Base-by-base conservation (phyloP, 2,113 vertebrate genomes). In the Riparia riparia region DNA sequence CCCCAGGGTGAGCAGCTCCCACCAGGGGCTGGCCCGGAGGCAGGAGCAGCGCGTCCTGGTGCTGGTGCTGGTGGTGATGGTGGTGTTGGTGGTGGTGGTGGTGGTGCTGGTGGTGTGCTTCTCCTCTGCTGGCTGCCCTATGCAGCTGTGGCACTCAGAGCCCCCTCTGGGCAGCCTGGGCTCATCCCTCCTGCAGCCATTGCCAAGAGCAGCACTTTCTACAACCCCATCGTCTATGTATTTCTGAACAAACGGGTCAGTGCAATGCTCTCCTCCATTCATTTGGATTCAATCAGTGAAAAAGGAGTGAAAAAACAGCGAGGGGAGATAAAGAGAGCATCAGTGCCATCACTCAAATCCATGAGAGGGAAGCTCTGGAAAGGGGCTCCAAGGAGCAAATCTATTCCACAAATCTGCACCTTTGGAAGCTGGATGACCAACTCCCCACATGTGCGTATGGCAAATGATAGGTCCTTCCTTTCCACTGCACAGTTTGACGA, bases 211-310 rank as follows among this genome's bases (percentile, higher is more conserved):
- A 98, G 98, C 94, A 98, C 98, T 1, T 96, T 98, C 89, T 82
- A 98, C 93, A 98, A 98, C 93, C 98, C 98, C 32, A 96, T 98
- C 53, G 98, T 98, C 84, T 98, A 98, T 56, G 74, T 98, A 34
- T 98, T 98, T 72, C 96, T 98, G 96, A 98, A 98, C 95, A 98
- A 98, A 89, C 98, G 98, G 98, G 98, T 98, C 96, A 89, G 96
- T 71, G 42, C 45, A 54, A 20, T 0, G 17, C 41, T 29, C 18
- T 6, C 49, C 32, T 72, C 22, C 14, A 0, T 34, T 19, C 41
- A 4, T 12, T n/a, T 15, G 3, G 58, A 28, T 45, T 41, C 44
- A 16, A 1, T 14, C 31, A 19, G 1, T 11, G 14, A 21, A n/a
- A 39, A n/a, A 39, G 42, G 44, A 53, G 39, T 16, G 50, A 61